These are phyloP conservation scores for Callitettix versicolor DNA, from an alignment of 1,140 invertebrate genomes.

Conservation along the genomic window DNA sequence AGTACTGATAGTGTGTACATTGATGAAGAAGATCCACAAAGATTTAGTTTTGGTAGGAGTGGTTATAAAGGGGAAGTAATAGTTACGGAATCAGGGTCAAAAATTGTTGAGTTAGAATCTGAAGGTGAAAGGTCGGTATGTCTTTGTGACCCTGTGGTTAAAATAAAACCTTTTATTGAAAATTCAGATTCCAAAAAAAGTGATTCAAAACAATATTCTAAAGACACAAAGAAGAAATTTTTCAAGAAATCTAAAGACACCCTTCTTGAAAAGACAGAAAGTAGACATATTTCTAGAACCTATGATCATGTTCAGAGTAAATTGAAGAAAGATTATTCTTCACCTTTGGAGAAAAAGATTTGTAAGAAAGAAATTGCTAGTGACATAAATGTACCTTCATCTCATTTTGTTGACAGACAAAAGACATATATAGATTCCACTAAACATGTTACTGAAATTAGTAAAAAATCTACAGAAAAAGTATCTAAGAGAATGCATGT, in stretches of 20 bases:
- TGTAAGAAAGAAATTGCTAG: background rate
- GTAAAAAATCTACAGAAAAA: background rate
- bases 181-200: no score
- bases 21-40: background rate
- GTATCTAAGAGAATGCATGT: background rate
- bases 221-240: no score
- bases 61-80: background rate
- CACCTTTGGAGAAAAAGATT: background rate
- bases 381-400: background rate
- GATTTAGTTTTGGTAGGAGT: background rate
- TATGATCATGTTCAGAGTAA: constrained; percentile 11
- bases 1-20: constrained; percentile 13
- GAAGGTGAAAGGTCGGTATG: background rate
- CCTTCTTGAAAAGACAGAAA: no score
- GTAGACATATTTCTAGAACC: no score
- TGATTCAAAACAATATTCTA: no score
- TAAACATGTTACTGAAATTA: background rate
- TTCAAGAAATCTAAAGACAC: no score
- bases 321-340: background rate
- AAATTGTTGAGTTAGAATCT: constrained; percentile 4
- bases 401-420: no score
- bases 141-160: constrained; percentile 1
- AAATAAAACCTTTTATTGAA: background rate
- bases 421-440: no score
- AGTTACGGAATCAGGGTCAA: background rate